phyloP scores from a whole-genome alignment of 2,113 vertebrate genomes.

The Lophotis ruficrista region DNA sequence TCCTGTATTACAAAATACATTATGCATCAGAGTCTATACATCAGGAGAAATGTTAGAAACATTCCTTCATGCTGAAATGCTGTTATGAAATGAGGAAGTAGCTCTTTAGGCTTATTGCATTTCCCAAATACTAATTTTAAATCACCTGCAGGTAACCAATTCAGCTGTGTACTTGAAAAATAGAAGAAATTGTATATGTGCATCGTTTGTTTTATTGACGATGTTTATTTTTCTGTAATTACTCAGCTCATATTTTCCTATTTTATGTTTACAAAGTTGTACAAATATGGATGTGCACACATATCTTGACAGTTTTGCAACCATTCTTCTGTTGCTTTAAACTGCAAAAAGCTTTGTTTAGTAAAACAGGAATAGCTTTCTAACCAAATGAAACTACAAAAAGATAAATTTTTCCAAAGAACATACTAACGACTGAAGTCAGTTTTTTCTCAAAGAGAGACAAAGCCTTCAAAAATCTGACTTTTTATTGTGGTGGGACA shows the following conservation, averaged over 20 bases:
- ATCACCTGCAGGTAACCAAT: neutral
- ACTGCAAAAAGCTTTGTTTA: neutral
- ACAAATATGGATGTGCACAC: neutral
- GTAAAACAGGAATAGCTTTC: neutral
- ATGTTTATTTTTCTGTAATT: constrained; percentile 24
- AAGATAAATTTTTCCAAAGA: neutral
- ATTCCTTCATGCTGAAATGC: neutral
- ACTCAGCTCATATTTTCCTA: neutral
- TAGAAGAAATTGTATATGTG: neutral
- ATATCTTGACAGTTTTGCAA: neutral
- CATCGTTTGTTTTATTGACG: neutral
- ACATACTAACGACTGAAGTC: neutral
- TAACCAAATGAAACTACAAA: neutral
- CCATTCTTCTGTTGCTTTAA: neutral
- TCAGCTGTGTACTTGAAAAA: neutral
- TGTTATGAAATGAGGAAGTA: neutral
- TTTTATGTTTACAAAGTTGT: neutral
- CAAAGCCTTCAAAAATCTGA: neutral
- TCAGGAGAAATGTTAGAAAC: neutral
- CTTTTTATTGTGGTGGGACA: neutral
- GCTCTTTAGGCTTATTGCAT: neutral
- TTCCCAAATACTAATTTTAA: constrained; percentile 12
- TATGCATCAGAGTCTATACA: neutral
- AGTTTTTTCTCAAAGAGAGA: neutral
- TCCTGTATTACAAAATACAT: neutral